Percentiles rank a stretch among this genome's conserved stretches.
phyloP scores from a whole-genome alignment of 1,140 invertebrate genomes.

The Oryzaephilus surinamensis region DNA sequence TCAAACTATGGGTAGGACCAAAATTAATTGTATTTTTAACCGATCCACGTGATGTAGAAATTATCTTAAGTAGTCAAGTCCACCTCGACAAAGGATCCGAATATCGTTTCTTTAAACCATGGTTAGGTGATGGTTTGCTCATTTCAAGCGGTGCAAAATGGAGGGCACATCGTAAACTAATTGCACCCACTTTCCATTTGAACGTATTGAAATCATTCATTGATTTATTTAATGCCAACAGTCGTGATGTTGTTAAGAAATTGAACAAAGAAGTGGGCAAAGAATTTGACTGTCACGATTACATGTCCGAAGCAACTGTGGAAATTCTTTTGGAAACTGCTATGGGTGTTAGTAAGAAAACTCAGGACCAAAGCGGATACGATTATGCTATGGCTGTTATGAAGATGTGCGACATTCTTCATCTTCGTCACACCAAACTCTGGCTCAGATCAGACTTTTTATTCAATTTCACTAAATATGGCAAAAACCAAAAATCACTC shows the following conservation, averaged over 20 bases:
- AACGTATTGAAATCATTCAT: conserved; percentile 75
- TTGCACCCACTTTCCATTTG: conserved; percentile 73
- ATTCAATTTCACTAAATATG: conserved; percentile 65
- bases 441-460: conserved; percentile 73
- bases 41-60: conserved; percentile 62
- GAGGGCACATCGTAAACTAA: conserved; percentile 68
- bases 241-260: conserved; percentile 52
- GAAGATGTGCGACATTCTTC: conserved; percentile 76
- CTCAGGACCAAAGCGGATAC: conserved; percentile 62
- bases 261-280: conserved; percentile 53
- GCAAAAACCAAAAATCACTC: conserved; percentile 31
- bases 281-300: conserved; percentile 66
- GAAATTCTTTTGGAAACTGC: conserved; percentile 71
- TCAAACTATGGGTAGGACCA: conserved; percentile 63
- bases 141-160: conserved; percentile 72
- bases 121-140: conserved; percentile 79
- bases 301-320: conserved; percentile 75
- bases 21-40: conserved; percentile 58
- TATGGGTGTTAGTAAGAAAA: conserved; percentile 68
- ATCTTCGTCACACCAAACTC: conserved; percentile 70
- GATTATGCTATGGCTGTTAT: conserved; percentile 77
- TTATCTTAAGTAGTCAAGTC: conserved; percentile 62
- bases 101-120: conserved; percentile 78
- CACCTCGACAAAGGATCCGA: conserved; percentile 70
- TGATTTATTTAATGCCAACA: conserved; percentile 70